phyloP scores from a whole-genome alignment of 2,797 vertebrate genomes.

The Sebastes dallii region DNA sequence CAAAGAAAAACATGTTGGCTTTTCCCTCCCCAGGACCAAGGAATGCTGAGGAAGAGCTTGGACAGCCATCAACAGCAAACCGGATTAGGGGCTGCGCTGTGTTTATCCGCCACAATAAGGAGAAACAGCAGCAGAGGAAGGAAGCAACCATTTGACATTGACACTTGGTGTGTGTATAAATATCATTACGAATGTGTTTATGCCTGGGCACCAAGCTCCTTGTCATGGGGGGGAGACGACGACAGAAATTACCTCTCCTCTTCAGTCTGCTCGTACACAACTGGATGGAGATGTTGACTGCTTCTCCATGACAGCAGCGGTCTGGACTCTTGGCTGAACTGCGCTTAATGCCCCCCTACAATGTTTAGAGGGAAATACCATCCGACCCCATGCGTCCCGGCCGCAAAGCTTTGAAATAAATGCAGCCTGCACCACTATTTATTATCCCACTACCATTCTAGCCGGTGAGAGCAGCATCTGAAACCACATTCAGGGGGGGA shows the following conservation, averaged over 20 bases:
- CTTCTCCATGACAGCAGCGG: conserved; percentile 42
- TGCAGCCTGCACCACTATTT: conserved; percentile 50
- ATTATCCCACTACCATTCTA: conserved; percentile 48
- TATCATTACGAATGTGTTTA: background rate
- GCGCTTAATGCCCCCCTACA: conserved; percentile 42
- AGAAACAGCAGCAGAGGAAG: background rate
- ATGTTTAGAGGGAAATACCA: conserved; percentile 68
- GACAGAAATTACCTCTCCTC: background rate
- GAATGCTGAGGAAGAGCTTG: conserved; percentile 41
- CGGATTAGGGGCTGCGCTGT: background rate
- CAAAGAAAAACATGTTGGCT: conserved; percentile 38
- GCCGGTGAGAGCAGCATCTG: conserved; percentile 36
- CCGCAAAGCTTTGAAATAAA: conserved; percentile 51
- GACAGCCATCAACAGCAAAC: conserved; percentile 15
- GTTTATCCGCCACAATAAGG: background rate
- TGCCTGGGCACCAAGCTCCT: background rate
- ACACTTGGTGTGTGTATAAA: background rate
- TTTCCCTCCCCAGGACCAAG: conserved; percentile 20
- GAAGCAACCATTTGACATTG: background rate
- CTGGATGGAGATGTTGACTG: conserved; percentile 43
- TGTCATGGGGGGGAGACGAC: conserved; percentile 25
- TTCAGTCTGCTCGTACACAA: background rate
- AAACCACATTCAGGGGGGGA: conserved; percentile 45
- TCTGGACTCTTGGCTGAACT: conserved; percentile 51
- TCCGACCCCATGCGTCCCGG: conserved; percentile 40